Evolutionary conservation across 2,888 invertebrate genomes (phyloP).

Genomic region (Orchesella flavescens): DNA sequence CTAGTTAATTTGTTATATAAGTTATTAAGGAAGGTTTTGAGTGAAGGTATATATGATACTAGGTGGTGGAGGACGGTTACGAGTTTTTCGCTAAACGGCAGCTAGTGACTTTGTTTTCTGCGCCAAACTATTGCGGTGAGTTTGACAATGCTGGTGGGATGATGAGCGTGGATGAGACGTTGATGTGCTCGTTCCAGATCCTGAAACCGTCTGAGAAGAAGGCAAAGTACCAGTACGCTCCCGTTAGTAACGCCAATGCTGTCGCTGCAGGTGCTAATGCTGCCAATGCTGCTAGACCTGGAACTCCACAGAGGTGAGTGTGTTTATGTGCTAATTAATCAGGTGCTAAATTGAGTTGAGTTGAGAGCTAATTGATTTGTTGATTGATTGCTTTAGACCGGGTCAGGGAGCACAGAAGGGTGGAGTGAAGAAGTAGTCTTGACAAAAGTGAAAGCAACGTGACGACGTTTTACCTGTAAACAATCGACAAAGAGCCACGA

Average conservation of each 20-base stretch:
- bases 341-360: no score
- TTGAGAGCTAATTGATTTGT: no score
- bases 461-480: no score
- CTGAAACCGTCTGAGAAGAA: conserved; percentile 95
- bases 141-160: conserved; percentile 91
- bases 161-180: conserved; percentile 99
- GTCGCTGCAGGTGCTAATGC: conserved; percentile 28
- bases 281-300: conserved; percentile 59
- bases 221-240: conserved; percentile 95
- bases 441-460: no score
- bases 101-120: conserved; percentile 91
- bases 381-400: no score
- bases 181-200: conserved; percentile 99
- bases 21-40: neutral
- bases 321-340: neutral
- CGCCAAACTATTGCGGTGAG: conserved; percentile 96
- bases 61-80: conserved; percentile 98
- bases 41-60: conserved; percentile 91
- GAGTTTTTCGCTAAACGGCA: conserved; percentile 98
- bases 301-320: conserved; percentile 37
- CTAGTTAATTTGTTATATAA: conserved; percentile 1
- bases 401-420: no score
- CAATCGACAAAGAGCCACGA: no score
- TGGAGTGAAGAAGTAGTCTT: no score
- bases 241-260: conserved; percentile 51